Conservation (phyloP, 2,113 vertebrate species). For the Lophius piscatorius region DNA sequence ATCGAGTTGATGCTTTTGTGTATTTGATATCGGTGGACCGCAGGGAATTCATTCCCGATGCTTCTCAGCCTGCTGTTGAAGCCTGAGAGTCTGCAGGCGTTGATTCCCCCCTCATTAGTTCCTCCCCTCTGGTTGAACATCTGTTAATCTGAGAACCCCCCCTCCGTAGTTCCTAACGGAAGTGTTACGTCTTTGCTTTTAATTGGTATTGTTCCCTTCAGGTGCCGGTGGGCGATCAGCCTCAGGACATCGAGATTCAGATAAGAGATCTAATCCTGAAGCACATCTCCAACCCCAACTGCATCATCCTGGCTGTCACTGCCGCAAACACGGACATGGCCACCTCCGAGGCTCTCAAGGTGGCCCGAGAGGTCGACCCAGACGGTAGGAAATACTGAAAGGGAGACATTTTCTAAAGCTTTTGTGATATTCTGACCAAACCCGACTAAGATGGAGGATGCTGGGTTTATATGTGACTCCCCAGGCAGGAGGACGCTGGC, state of each 20-base stretch:
- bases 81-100: conserved; percentile 8
- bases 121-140: conserved; percentile 18
- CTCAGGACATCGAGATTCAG: conserved; percentile 96
- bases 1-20: background rate
- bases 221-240: conserved; percentile 98
- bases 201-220: conserved; percentile 59
- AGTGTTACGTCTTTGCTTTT: conserved; percentile 5
- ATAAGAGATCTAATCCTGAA: conserved; percentile 94
- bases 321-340: conserved; percentile 99
- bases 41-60: background rate
- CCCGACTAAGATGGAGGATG: too few relatives aligned
- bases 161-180: conserved; percentile 10
- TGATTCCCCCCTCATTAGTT: conserved; percentile 48
- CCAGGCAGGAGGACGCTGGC: conserved; percentile 95
- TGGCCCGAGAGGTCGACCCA: conserved; percentile 94
- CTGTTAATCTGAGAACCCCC: conserved; percentile 22
- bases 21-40: conserved; percentile 2
- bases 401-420: too few relatives aligned
- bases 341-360: conserved; percentile 97
- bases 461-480: background rate
- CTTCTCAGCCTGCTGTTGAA: conserved; percentile 11
- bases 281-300: conserved; percentile 98
- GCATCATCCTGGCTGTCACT: conserved; percentile 96
- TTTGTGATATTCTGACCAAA: too few relatives aligned
- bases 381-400: conserved; percentile 90